A percentile compares a stretch with the other conserved stretches of the same genome.
These are phyloP conservation scores for Arctia plantaginis DNA, from an alignment of 2,888 invertebrate species.

Conservation along the genomic window DNA sequence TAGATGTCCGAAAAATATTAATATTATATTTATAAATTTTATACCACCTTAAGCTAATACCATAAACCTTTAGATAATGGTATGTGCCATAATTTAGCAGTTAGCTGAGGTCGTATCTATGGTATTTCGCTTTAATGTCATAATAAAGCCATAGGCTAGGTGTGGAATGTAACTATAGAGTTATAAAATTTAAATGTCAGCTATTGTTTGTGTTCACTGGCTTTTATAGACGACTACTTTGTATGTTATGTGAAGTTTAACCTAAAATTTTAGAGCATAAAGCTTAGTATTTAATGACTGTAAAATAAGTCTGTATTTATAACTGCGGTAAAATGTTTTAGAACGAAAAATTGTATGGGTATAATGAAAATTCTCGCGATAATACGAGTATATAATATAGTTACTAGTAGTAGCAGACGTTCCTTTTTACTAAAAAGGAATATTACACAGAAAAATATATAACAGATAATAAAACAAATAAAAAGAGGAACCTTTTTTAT, in stretches of 20 bases:
- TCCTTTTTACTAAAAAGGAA: not conserved
- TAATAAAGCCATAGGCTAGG: constrained; percentile 50
- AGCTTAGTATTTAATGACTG: constrained; percentile 19
- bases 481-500: not conserved
- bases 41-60: constrained; percentile 4
- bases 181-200: constrained; percentile 47
- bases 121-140: constrained; percentile 68
- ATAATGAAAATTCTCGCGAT: no score
- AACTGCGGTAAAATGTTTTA: no score
- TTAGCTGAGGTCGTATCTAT: constrained; percentile 46
- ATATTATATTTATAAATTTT: no score
- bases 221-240: constrained; percentile 22
- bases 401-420: not conserved
- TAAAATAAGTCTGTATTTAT: not conserved
- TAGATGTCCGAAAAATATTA: no score
- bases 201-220: constrained; percentile 29
- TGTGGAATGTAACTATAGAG: constrained; percentile 22
- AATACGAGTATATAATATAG: no score
- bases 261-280: constrained; percentile 28
- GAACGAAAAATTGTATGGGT: not conserved
- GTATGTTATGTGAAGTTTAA: constrained; percentile 11
- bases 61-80: not conserved
- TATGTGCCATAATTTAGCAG: constrained; percentile 37
- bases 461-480: not conserved
- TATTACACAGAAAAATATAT: not conserved